A percentile compares a stretch with the other conserved stretches of the same genome.
Evolutionary conservation across 2,113 vertebrate species (phyloP).

Genomic region (Ornithorhynchus anatinus): DNA sequence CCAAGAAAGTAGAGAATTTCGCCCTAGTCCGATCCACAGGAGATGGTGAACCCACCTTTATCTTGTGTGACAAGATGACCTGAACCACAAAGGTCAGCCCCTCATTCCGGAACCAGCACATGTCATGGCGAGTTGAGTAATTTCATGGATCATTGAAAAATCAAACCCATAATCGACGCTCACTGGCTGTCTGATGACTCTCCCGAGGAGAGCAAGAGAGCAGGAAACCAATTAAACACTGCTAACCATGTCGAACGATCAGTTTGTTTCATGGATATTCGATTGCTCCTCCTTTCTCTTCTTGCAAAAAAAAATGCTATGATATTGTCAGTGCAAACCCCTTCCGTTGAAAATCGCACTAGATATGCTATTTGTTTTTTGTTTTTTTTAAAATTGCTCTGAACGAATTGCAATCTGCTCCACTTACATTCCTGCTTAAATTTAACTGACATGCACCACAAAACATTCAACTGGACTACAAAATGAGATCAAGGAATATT

Average conservation of each 20-base stretch:
- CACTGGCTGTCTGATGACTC: not conserved
- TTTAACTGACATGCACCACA: conserved; percentile 24
- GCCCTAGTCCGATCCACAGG: not conserved
- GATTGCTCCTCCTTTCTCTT: not conserved
- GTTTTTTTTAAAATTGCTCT: conserved; percentile 20
- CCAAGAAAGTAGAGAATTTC: not conserved
- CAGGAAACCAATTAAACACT: not conserved
- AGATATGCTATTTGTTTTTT: not conserved
- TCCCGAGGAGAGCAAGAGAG: not conserved
- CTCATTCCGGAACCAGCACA: not conserved
- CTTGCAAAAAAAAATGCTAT: not conserved
- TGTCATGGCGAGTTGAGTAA: not conserved
- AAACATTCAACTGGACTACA: conserved; percentile 26
- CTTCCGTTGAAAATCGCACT: not conserved
- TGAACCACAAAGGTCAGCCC: not conserved
- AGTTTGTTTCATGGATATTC: not conserved
- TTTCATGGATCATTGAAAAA: not conserved
- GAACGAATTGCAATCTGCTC: conserved; percentile 24
- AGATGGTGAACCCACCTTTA: not conserved
- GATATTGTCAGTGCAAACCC: not conserved
- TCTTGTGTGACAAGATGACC: not conserved
- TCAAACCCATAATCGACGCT: not conserved
- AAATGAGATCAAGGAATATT: conserved; percentile 30
- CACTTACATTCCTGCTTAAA: conserved; percentile 30
- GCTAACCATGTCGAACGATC: not conserved